phyloP scores from a whole-genome alignment of 2,113 vertebrate species.

The Axis porcinus region DNA sequence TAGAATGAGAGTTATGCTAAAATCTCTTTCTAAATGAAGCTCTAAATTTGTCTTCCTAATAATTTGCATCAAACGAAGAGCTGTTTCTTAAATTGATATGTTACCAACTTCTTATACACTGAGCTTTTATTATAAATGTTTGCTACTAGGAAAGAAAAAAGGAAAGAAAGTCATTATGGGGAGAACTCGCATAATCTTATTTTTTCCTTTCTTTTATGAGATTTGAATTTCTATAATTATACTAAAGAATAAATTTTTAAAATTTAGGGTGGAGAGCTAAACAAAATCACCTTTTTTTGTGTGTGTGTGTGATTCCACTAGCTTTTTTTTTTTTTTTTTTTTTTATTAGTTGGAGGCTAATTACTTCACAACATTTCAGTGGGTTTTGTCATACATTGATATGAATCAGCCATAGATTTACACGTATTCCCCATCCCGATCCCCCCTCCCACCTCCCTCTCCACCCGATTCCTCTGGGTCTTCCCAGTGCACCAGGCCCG shows the following conservation, averaged over 20 bases:
- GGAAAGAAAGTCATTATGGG: not conserved
- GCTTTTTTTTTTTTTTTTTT: no score
- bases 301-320: no score
- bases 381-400: no score
- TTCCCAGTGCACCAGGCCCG: no score
- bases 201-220: not conserved
- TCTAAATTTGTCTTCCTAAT: slow-evolving; percentile 63
- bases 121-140: slow-evolving; percentile 58
- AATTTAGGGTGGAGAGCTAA: not conserved
- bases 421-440: no score
- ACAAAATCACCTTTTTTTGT: slow-evolving; percentile 49
- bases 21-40: slow-evolving; percentile 39
- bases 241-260: slow-evolving; percentile 20
- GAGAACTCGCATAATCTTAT: not conserved
- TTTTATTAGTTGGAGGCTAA: no score
- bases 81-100: not conserved
- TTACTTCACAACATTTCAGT: no score
- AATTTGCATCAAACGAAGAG: slow-evolving; percentile 24
- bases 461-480: no score
- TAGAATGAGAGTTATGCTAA: not conserved
- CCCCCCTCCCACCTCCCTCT: no score
- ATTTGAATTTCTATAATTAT: not conserved
- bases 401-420: no score
- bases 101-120: slow-evolving; percentile 42
- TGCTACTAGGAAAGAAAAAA: not conserved